Base-by-base conservation (phyloP, 2,113 vertebrate genomes). In the Pseudorhombus dupliciocellatus region DNA sequence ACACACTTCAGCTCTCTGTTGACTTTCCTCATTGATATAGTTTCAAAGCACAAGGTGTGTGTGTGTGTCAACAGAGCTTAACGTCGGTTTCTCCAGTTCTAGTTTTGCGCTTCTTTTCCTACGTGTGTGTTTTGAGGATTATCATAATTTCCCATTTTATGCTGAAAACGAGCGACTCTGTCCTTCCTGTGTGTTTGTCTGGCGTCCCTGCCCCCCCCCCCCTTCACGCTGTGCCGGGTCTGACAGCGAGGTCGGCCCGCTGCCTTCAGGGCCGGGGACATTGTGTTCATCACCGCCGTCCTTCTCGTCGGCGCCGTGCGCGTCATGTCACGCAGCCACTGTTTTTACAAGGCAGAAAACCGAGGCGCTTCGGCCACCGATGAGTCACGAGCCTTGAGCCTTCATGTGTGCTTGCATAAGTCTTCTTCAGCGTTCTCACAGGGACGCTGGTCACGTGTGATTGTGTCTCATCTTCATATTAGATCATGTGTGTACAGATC, bases 1-100 rank as follows among this genome's bases (percentile, higher is more conserved):
- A 68, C 78, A 58, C 82, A 62, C 69, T 61, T 78, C 76, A 64
- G 63, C 15, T 30, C 11, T 90, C 67, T 90, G 87, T 90, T 87
- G 75, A 88, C 77, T 88, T 71, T 80, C 70, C 61, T 65, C 73
- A 87, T 83, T 70, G 89, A 87, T 87, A 83, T 76, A 79, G 55
- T 37, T 59, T 75, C 58, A 66, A 50, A 75, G 58, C 60, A 69
- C 77, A 63, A 63, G 40, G 72, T 48, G 18, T 51, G 48, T 22
- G 21, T 67, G 20, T 64, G 25, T 66, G 54, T 37, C 2, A 28
- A 28, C 2, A 28, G 26, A 28, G 5, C 26, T 3, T 2, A 28
- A 28, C 26, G 2, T 28, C 26, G 2, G 26, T 28, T 28, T 28
- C 26, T 28, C 26, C 5, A 28, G 3, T 28, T 28, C 26, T 28